Evolutionary conservation across 1,140 invertebrate species (phyloP).

Genomic region (Diorhabda carinulata): DNA sequence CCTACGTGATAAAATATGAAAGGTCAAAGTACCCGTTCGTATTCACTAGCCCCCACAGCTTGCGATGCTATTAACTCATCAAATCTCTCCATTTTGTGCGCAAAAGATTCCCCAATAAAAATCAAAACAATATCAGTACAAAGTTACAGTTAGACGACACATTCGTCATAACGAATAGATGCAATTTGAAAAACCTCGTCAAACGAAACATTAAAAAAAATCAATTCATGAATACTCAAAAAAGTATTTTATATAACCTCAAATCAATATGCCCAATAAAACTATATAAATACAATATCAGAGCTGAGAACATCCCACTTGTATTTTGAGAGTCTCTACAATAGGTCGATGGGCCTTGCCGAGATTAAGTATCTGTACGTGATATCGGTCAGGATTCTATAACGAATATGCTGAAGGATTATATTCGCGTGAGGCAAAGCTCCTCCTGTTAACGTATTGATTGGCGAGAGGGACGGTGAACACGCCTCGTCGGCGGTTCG

Average conservation of each 20-base stretch:
- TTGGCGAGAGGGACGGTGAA: slow-evolving; percentile 26
- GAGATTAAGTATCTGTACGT: slow-evolving; percentile 4
- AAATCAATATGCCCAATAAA: slow-evolving; percentile 49
- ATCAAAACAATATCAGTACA: not conserved
- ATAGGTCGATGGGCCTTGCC: slow-evolving; percentile 24
- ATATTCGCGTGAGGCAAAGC: not conserved
- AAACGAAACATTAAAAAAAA: slow-evolving; percentile 22
- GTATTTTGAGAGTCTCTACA: slow-evolving; percentile 24
- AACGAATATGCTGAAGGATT: not conserved
- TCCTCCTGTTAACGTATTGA: slow-evolving; percentile 6
- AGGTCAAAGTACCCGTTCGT: not conserved
- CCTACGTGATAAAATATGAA: not conserved
- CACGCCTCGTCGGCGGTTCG: slow-evolving; percentile 38
- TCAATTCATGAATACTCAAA: slow-evolving; percentile 31
- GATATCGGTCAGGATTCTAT: not conserved
- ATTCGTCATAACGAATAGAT: not conserved
- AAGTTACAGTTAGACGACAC: not conserved
- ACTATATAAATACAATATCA: slow-evolving; percentile 47
- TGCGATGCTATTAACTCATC: not conserved
- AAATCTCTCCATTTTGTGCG: too few relatives aligned
- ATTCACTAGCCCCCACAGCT: not conserved
- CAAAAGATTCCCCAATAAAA: too few relatives aligned
- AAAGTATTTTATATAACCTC: slow-evolving; percentile 30
- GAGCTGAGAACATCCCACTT: slow-evolving; percentile 35
- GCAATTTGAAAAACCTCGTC: slow-evolving; percentile 5